phyloP scores from a whole-genome alignment of 2,888 invertebrate genomes.

The Lycocerus yunnanus region DNA sequence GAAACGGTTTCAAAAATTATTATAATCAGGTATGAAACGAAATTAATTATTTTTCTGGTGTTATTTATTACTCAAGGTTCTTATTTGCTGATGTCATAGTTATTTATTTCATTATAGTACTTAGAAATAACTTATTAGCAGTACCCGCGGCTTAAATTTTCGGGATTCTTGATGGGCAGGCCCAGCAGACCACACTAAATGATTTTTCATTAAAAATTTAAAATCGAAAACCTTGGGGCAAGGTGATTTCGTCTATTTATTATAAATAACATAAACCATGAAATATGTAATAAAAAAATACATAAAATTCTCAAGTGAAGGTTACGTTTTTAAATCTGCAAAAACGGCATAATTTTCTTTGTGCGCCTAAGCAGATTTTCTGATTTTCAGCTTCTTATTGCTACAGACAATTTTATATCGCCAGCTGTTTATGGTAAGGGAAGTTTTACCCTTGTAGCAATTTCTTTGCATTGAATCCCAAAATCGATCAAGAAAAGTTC shows the following conservation, averaged over 20 bases:
- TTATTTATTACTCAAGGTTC: constrained; percentile 27
- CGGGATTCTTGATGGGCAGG: neutral
- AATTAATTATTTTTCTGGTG: constrained; percentile 4
- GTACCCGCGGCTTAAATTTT: neutral
- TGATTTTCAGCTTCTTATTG: no score
- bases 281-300: neutral
- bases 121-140: neutral
- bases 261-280: neutral
- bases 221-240: neutral
- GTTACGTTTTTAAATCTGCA: neutral
- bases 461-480: neutral
- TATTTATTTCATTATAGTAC: neutral
- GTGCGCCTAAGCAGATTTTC: neutral
- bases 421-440: neutral
- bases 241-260: neutral
- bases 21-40: constrained; percentile 22
- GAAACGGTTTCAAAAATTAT: constrained; percentile 21
- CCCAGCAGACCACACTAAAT: no score
- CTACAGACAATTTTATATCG: neutral
- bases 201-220: neutral
- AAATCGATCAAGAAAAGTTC: neutral
- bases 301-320: neutral
- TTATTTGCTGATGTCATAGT: neutral
- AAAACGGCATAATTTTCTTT: neutral
- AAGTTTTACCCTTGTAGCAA: neutral